phyloP scores from a whole-genome alignment of 2,888 invertebrate species.

The Digitonthophagus gazella region DNA sequence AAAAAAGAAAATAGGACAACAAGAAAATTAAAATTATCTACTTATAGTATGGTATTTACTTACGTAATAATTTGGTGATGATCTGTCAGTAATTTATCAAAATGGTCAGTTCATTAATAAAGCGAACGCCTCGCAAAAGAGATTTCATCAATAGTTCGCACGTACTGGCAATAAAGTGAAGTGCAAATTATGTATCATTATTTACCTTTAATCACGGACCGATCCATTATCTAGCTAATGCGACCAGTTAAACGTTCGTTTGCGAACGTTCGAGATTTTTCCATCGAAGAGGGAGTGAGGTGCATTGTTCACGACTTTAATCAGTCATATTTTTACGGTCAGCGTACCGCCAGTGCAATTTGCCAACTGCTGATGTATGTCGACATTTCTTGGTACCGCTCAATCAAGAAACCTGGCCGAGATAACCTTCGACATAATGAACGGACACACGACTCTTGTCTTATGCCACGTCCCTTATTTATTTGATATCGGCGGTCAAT shows the following conservation, averaged over 20 bases:
- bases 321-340: conserved; percentile 4
- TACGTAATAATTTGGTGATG: background rate
- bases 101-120: background rate
- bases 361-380: conserved; percentile 12
- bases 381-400: conserved; percentile 14
- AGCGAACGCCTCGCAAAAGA: background rate
- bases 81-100: background rate
- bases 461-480: conserved; percentile 11
- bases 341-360: background rate
- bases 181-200: conserved; percentile 15
- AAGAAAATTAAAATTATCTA: background rate
- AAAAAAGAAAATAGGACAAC: background rate
- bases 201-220: conserved; percentile 12
- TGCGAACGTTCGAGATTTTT: conserved; percentile 7
- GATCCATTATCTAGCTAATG: conserved; percentile 15
- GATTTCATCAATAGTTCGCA: conserved; percentile 8
- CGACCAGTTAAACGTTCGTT: conserved; percentile 1
- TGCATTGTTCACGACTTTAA: conserved; percentile 17
- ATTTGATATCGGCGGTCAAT: conserved; percentile 10
- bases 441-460: conserved; percentile 3
- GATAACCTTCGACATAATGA: conserved; percentile 17
- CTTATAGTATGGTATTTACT: background rate
- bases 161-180: conserved; percentile 11
- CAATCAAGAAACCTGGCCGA: conserved; percentile 9
- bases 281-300: background rate